Evolutionary conservation across 2,888 invertebrate species (phyloP).

Genomic region (Sepiola atlantica): DNA sequence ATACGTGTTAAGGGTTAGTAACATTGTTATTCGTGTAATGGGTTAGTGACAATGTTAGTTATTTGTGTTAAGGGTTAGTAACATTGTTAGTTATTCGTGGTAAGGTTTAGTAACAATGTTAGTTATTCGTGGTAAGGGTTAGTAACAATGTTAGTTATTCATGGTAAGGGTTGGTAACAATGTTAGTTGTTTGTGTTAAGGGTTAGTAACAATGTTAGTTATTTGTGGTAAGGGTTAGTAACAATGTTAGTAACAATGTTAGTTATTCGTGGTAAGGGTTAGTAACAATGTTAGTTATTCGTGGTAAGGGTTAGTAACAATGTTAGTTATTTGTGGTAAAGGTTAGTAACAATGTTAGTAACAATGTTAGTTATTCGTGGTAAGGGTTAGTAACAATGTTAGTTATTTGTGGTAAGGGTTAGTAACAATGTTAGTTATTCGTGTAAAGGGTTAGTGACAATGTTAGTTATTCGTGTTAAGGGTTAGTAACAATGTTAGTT

Average conservation of each 20-base stretch:
- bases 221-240: not conserved
- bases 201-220: not conserved
- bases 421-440: not conserved
- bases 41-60: not conserved
- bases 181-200: not conserved
- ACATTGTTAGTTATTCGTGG: not conserved
- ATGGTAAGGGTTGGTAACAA: not conserved
- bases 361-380: not conserved
- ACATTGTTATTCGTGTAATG: not conserved
- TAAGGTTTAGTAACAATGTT: not conserved
- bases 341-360: not conserved
- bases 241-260: not conserved
- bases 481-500: not conserved
- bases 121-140: not conserved
- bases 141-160: not conserved
- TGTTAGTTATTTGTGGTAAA: no score
- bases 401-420: not conserved
- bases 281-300: not conserved
- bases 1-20: not conserved
- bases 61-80: not conserved
- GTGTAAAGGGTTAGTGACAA: not conserved
- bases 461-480: not conserved
- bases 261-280: not conserved
- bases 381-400: not conserved
- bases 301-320: not conserved